Percentiles rank a stretch among this genome's conserved stretches.
phyloP scores from a whole-genome alignment of 2,797 vertebrate genomes.

The Kryptolebias ocellatus region DNA sequence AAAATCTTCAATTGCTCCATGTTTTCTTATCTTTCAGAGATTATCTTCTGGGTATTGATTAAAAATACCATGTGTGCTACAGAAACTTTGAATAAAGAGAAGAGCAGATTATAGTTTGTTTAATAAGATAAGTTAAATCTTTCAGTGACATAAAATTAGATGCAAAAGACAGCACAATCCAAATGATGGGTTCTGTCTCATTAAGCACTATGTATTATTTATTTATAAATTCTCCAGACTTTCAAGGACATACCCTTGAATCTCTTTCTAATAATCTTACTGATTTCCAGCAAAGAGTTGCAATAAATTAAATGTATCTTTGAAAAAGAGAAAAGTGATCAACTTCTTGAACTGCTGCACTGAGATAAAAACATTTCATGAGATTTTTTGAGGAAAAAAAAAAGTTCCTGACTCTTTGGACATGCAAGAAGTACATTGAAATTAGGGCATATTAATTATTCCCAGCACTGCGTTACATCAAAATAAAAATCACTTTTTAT shows the following conservation, averaged over 20 bases:
- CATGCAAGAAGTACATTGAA: no score
- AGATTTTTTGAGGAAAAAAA: not conserved
- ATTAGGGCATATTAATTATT: no score
- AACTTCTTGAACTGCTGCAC: not conserved
- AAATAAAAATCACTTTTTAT: not conserved
- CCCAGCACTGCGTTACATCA: no score
- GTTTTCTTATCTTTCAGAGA: conserved; percentile 48
- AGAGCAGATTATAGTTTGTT: no score
- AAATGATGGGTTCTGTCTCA: no score
- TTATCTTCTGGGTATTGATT: conserved; percentile 53
- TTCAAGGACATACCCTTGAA: not conserved
- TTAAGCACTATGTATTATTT: no score
- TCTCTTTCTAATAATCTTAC: not conserved
- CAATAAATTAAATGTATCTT: not conserved
- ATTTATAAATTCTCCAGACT: no score
- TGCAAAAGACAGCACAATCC: no score
- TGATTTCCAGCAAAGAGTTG: not conserved
- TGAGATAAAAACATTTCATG: not conserved
- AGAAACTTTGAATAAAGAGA: not conserved
- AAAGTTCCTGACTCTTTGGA: no score
- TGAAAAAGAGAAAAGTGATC: not conserved
- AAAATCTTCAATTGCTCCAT: conserved; percentile 37
- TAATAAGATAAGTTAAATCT: no score
- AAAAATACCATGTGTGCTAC: conserved; percentile 14
- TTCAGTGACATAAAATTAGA: no score